Percentiles rank a stretch among this genome's conserved stretches.
These are phyloP conservation scores for Drosophila teissieri DNA, from an alignment of 1,140 invertebrate species.

Conservation along the genomic window DNA sequence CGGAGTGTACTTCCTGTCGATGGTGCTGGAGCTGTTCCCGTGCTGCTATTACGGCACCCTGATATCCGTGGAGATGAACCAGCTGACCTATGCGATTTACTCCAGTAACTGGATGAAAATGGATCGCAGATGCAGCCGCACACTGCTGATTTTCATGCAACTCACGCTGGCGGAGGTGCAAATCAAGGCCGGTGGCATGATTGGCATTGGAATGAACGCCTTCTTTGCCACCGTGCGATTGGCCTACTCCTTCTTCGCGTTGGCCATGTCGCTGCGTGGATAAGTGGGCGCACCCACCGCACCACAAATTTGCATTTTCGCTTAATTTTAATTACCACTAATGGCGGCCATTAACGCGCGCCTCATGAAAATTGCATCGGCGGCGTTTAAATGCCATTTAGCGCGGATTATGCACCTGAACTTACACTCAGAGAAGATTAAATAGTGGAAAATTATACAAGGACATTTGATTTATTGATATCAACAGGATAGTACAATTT, in stretches of 20 bases:
- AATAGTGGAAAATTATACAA: too few species aligned
- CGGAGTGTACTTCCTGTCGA: slow-evolving; percentile 31
- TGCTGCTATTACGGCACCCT: slow-evolving; percentile 46
- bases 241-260: slow-evolving; percentile 33
- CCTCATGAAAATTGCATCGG: slow-evolving; percentile 65
- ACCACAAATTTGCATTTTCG: slow-evolving; percentile 30
- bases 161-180: slow-evolving; percentile 27
- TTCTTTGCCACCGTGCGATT: slow-evolving; percentile 39
- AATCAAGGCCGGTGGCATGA: slow-evolving; percentile 31
- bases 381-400: slow-evolving; percentile 66
- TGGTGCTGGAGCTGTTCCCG: slow-evolving; percentile 39
- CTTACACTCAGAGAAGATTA: too few species aligned
- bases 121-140: slow-evolving; percentile 19
- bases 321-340: slow-evolving; percentile 56
- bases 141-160: slow-evolving; percentile 29
- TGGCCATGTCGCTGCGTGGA: slow-evolving; percentile 49
- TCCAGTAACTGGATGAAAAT: slow-evolving; percentile 41
- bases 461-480: too few species aligned
- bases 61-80: slow-evolving; percentile 27
- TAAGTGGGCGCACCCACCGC: slow-evolving; percentile 17
- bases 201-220: slow-evolving; percentile 45
- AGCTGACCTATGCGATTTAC: slow-evolving; percentile 36
- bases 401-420: slow-evolving; percentile 14
- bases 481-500: too few species aligned
- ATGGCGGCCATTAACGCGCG: slow-evolving; percentile 47